Evolutionary conservation across 1,140 invertebrate genomes (phyloP).

Genomic region (Drosophila ohnishii): DNA sequence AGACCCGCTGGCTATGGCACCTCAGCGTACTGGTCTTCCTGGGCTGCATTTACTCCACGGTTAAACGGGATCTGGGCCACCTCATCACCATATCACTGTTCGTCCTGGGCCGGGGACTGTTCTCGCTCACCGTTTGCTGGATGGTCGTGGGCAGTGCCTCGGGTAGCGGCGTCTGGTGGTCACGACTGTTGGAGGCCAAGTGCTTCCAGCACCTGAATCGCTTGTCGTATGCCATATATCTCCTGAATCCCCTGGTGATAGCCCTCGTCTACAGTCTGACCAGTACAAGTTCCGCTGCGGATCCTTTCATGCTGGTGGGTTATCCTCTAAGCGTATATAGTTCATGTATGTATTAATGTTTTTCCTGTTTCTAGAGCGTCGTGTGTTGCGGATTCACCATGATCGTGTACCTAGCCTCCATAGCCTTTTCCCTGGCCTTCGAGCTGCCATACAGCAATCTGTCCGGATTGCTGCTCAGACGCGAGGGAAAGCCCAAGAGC

Average conservation of each 20-base stretch:
- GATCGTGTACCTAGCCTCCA: constrained; percentile 72
- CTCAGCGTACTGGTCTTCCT: constrained; percentile 59
- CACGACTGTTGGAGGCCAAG: constrained; percentile 69
- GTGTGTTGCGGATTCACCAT: constrained; percentile 67
- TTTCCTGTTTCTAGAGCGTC: constrained; percentile 53
- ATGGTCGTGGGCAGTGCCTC: constrained; percentile 78
- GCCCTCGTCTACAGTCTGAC: constrained; percentile 67
- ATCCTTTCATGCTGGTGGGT: constrained; percentile 76
- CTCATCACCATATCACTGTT: constrained; percentile 62
- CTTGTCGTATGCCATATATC: constrained; percentile 78
- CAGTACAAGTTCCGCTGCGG: constrained; percentile 66
- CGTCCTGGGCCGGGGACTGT: constrained; percentile 62
- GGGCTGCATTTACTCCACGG: constrained; percentile 67
- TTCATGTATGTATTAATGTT: not conserved
- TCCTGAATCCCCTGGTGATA: constrained; percentile 79
- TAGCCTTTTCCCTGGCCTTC: constrained; percentile 76
- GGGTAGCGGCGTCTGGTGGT: constrained; percentile 73
- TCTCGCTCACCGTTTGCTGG: constrained; percentile 72
- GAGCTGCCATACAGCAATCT: constrained; percentile 81
- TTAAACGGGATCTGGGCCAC: constrained; percentile 71
- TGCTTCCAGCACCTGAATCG: constrained; percentile 80
- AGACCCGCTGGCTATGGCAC: constrained; percentile 67
- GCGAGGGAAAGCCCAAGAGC: constrained; percentile 52
- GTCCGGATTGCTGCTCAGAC: constrained; percentile 60
- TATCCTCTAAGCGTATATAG: too few species aligned